phyloP scores from a whole-genome alignment of 2,113 vertebrate genomes.

The Puma concolor region DNA sequence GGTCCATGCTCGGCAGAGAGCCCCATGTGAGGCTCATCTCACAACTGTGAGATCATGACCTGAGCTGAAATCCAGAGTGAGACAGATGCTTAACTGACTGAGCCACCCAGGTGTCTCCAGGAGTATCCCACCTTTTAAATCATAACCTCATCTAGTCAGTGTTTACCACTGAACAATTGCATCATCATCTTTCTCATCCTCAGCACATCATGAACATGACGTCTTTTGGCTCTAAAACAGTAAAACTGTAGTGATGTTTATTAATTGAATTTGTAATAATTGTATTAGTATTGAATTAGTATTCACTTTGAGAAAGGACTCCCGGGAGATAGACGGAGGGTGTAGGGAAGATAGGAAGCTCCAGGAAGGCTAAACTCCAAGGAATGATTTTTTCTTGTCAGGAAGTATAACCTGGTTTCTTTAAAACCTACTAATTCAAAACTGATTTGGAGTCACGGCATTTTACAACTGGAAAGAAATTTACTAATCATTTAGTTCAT shows the following conservation, averaged over 20 bases:
- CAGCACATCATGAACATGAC: no score
- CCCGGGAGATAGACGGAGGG: background rate
- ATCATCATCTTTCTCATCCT: no score
- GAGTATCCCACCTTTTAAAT: background rate
- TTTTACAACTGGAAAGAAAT: constrained; percentile 18
- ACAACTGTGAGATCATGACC: no score
- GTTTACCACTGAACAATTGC: background rate
- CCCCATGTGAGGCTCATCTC: no score
- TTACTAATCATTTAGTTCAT: background rate
- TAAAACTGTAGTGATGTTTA: background rate
- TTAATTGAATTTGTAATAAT: background rate
- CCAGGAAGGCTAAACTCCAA: background rate
- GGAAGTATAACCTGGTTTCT: background rate
- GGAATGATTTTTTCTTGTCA: background rate
- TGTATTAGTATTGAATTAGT: background rate
- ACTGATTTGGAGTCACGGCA: background rate
- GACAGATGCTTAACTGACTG: no score
- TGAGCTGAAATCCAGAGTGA: no score
- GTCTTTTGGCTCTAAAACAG: background rate
- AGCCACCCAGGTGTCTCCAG: background rate
- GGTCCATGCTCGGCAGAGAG: no score
- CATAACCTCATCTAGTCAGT: background rate
- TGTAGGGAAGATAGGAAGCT: background rate
- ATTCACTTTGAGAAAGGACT: background rate
- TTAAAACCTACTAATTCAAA: background rate